Percentiles rank a stretch among this genome's conserved stretches.
phyloP scores from a whole-genome alignment of 2,113 vertebrate species.

The Notothenia rossii region DNA sequence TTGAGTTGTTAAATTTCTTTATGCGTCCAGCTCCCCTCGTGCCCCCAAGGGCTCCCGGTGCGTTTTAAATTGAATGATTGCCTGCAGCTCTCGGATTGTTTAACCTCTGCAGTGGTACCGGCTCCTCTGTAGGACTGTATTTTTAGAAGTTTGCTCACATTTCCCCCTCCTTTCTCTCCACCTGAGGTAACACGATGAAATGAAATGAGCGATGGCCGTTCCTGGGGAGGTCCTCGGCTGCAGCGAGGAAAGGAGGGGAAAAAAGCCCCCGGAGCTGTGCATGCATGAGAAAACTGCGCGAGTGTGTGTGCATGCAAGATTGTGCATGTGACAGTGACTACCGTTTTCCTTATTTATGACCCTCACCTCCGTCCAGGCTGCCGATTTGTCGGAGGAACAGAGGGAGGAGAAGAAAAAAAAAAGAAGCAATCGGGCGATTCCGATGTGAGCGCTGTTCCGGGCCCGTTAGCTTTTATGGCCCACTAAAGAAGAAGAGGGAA shows the following conservation, averaged over 20 bases:
- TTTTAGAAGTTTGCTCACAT: slow-evolving; percentile 77
- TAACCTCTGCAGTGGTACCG: slow-evolving; percentile 79
- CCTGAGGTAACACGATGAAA: slow-evolving; percentile 59
- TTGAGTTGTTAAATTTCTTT: slow-evolving; percentile 85
- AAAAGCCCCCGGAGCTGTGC: slow-evolving; percentile 59
- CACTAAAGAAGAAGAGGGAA: slow-evolving; percentile 75
- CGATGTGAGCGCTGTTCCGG: slow-evolving; percentile 70
- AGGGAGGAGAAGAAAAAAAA: slow-evolving; percentile 21
- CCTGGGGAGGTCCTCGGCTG: slow-evolving; percentile 55
- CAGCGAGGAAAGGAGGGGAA: slow-evolving; percentile 12
- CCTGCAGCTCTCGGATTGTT: slow-evolving; percentile 84
- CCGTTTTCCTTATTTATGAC: slow-evolving; percentile 84
- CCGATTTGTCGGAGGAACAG: slow-evolving; percentile 72
- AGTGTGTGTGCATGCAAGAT: slow-evolving; percentile 31
- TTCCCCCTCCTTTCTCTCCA: slow-evolving; percentile 39
- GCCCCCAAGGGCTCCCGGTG: slow-evolving; percentile 78
- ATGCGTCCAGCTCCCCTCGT: slow-evolving; percentile 73
- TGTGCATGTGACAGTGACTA: slow-evolving; percentile 58
- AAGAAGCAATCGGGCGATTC: slow-evolving; percentile 71
- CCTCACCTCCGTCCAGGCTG: slow-evolving; percentile 76
- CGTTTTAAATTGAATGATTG: slow-evolving; percentile 87
- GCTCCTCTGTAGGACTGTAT: slow-evolving; percentile 76
- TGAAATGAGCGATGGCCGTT: slow-evolving; percentile 42
- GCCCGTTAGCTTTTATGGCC: slow-evolving; percentile 82
- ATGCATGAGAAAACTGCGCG: slow-evolving; percentile 21